These are phyloP conservation scores for Trematocara stigmaticum DNA, from an alignment of 2,113 vertebrate genomes.

Conservation along the genomic window DNA sequence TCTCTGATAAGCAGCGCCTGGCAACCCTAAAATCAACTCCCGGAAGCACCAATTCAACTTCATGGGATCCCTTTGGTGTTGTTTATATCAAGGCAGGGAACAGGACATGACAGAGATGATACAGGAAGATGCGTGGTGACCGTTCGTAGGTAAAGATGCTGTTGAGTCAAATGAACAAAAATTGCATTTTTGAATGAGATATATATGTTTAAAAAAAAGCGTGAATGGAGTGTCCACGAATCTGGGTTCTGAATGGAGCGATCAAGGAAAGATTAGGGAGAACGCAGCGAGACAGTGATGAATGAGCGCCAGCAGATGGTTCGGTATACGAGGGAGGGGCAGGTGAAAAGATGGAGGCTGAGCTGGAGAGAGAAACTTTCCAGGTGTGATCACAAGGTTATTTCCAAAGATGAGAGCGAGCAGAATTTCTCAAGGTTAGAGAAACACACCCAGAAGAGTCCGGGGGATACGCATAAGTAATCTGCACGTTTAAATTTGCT, in stretches of 20 bases:
- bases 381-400: conserved; percentile 12
- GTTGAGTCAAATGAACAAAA: background rate
- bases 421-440: background rate
- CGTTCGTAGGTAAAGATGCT: background rate
- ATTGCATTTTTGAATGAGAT: background rate
- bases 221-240: background rate
- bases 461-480: background rate
- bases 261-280: conserved; percentile 1
- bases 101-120: background rate
- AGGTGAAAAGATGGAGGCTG: conserved; percentile 2
- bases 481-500: background rate
- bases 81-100: background rate
- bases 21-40: conserved; percentile 5
- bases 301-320: conserved; percentile 39
- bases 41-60: conserved; percentile 23
- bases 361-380: background rate
- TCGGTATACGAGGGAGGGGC: background rate
- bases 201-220: background rate
- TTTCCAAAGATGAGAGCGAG: background rate
- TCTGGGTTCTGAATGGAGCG: background rate
- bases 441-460: background rate
- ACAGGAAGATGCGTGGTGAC: background rate
- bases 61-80: conserved; percentile 6
- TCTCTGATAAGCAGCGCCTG: conserved; percentile 46
- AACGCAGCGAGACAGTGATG: conserved; percentile 5